Percentiles rank a stretch among this genome's conserved stretches.
These are phyloP conservation scores for Dicranocentrus wangi DNA, from an alignment of 2,888 invertebrate genomes.

Conservation along the genomic window DNA sequence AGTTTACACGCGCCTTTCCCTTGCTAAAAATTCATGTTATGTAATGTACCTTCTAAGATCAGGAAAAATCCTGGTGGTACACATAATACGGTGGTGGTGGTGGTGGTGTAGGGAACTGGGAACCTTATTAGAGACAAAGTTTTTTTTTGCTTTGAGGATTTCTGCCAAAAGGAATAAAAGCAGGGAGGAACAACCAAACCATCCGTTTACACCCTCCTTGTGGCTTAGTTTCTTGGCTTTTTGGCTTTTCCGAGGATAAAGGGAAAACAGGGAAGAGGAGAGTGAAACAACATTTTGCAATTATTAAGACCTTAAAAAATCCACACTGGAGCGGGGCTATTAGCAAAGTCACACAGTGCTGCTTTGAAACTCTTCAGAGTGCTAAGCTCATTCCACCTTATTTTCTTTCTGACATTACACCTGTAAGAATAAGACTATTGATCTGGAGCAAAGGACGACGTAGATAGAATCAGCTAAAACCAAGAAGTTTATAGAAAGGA, in stretches of 20 bases:
- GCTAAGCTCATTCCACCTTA: too few species aligned
- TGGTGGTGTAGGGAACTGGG: too few species aligned
- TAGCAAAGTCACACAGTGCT: not conserved
- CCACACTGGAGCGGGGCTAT: not conserved
- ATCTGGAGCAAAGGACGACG: too few species aligned
- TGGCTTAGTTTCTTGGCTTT: slow-evolving; percentile 46
- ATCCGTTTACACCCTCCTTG: slow-evolving; percentile 5
- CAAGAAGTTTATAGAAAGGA: too few species aligned
- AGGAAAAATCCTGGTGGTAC: too few species aligned
- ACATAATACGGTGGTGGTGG: too few species aligned
- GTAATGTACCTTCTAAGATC: too few species aligned
- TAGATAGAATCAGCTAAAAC: too few species aligned
- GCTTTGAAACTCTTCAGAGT: too few species aligned
- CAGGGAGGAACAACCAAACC: not conserved
- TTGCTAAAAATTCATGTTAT: slow-evolving; percentile 19
- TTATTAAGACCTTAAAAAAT: slow-evolving; percentile 42
- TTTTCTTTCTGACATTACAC: too few species aligned
- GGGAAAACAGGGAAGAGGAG: not conserved
- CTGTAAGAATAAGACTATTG: too few species aligned
- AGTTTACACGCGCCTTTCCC: slow-evolving; percentile 32
- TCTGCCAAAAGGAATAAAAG: slow-evolving; percentile 52
- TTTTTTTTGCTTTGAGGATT: slow-evolving; percentile 19
- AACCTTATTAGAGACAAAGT: too few species aligned
- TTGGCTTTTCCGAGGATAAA: not conserved
- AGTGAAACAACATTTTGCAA: slow-evolving; percentile 55